These are phyloP conservation scores for Nixonia krombeini DNA, from an alignment of 1,140 invertebrate species.

Conservation along the genomic window DNA sequence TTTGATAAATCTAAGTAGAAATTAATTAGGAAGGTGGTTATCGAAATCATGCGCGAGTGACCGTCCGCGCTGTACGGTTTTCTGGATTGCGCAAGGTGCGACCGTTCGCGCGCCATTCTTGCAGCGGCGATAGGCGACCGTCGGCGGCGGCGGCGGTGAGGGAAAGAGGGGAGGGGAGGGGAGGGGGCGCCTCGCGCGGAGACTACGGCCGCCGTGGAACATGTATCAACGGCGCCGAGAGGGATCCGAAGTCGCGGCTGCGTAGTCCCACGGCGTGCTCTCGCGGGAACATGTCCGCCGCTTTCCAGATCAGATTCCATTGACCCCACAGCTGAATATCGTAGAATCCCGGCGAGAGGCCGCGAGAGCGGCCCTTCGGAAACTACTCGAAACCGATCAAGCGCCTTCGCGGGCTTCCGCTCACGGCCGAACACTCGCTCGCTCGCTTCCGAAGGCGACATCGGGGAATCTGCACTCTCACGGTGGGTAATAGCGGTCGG, in stretches of 20 bases:
- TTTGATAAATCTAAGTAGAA: too few species aligned
- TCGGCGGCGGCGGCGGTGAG: not conserved
- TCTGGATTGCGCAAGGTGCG: not conserved
- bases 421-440: too few species aligned
- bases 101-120: not conserved
- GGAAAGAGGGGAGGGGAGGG: too few species aligned
- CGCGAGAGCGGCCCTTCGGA: not conserved
- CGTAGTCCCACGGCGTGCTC: slow-evolving; percentile 49
- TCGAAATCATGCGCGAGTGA: not conserved
- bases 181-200: not conserved
- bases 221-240: slow-evolving; percentile 27
- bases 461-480: too few species aligned
- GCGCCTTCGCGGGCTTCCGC: not conserved
- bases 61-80: not conserved
- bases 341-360: slow-evolving; percentile 20
- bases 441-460: too few species aligned
- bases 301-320: slow-evolving; percentile 64
- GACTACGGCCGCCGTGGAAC: not conserved
- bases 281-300: slow-evolving; percentile 47
- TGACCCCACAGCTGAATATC: slow-evolving; percentile 59
- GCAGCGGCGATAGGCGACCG: not conserved
- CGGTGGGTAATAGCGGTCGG: too few species aligned
- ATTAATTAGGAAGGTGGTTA: too few species aligned
- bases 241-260: slow-evolving; percentile 50
- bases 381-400: not conserved